phyloP scores from a whole-genome alignment of 2,797 vertebrate genomes.

The Thamnophis elegans region DNA sequence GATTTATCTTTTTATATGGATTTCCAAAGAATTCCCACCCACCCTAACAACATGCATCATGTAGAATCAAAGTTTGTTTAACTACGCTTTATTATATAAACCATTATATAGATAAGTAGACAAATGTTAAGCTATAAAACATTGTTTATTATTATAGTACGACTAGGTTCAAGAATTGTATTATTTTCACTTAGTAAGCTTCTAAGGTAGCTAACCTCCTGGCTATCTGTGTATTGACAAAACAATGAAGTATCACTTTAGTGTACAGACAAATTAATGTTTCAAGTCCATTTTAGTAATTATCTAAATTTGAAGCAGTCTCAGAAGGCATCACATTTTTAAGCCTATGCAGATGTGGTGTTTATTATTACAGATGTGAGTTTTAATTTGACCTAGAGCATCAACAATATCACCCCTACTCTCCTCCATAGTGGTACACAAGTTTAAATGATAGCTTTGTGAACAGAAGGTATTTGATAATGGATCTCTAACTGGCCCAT shows the following conservation, averaged over 20 bases:
- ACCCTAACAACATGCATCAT: not conserved
- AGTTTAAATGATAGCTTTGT: not conserved
- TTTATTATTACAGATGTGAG: not conserved
- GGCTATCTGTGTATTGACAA: not conserved
- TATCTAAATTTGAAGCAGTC: not conserved
- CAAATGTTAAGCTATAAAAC: not conserved
- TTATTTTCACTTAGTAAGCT: not conserved
- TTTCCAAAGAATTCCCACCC: not conserved
- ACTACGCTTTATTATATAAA: not conserved
- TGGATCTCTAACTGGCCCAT: constrained; percentile 30
- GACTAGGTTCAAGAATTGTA: not conserved
- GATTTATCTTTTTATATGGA: not conserved
- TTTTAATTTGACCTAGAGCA: constrained; percentile 51
- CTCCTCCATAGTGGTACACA: not conserved
- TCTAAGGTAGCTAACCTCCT: not conserved
- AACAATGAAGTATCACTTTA: not conserved
- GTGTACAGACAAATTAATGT: not conserved
- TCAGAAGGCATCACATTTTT: constrained; percentile 20
- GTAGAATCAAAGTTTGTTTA: not conserved
- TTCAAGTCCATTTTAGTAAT: constrained; percentile 3
- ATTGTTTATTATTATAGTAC: not conserved
- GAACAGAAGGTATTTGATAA: constrained; percentile 46
- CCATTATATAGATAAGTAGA: not conserved
- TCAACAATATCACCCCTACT: constrained; percentile 41
- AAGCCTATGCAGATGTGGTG: not conserved